Evolutionary conservation across 2,888 invertebrate genomes (phyloP), one percentile per base, ranked within the genome.

Genomic region (Coelogynopora nodosa): DNA sequence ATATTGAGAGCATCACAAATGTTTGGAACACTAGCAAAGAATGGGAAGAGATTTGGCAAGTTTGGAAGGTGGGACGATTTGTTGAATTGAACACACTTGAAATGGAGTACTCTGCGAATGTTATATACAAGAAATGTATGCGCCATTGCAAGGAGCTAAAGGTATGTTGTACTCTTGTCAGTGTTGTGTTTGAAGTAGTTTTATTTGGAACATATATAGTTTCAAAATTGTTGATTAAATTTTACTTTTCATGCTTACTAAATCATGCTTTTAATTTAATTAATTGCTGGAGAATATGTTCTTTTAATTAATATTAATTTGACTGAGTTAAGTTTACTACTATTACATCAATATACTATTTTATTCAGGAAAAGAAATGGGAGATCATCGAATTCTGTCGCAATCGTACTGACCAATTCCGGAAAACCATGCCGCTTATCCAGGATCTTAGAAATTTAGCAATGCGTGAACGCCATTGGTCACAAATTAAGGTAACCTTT

Each of bases 381-480:
- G 94, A 94, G 88, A 94, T 96, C 87, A 94, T 96, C 83, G 95
- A 95, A 84, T 93, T 94, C 0, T 94, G 95, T 1, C 93, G 95
- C 88, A 93, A 93, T 0, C 94, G 94, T 90, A 94, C 96, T 0
- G 96, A 96, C 90, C 94, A 94, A 80, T 96, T 96, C 91, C 93
- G 95, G 89, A 93, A 95, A 87, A 95, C 95, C 0, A 92, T 96
- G 89, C 96, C 96, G 0, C 93, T 96, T 18, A 94, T 96, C 87
- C 94, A 93, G 0, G 95, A 96, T 89, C 93, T 96, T 88, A 96
- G 96, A 91, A 96, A 96, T 92, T 94, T 94, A 0, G 94, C 96
- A 23, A 95, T 97, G 95, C 93, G 95, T 89, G 93, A 94, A 27
- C 93, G 96, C 0, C 96, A 97, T 91, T 97, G 96, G 96, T 93